Base-by-base conservation (phyloP, 2,888 invertebrate genomes). In the Sycophila texana region DNA sequence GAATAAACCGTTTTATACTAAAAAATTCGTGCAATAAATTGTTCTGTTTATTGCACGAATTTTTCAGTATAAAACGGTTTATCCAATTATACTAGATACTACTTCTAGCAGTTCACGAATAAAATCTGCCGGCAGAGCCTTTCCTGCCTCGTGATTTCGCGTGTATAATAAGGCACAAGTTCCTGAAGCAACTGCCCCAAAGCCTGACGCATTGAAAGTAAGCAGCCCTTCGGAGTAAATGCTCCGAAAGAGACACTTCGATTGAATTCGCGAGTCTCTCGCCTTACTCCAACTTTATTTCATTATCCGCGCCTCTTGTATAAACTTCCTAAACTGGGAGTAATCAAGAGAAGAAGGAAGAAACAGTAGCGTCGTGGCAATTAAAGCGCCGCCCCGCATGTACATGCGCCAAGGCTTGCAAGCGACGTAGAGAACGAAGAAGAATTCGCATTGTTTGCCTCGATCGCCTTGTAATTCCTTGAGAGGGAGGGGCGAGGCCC, bases 311-410 rank as follows among this genome's bases (percentile, higher is more conserved):
- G 3, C 30, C n/a, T 18, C 51, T 67, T 14, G 16, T 30, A 70
- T 30, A 70, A 68, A 70, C 65, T 58, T 68, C 61, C 39, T 74
- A 70, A 74, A 39, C 70, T 74, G 51, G 65, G 53, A 66, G 51
- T 55, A 71, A 77, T 71, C 53, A 58, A 63, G 30, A 30, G 10
- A 3, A 49, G n/a, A 14, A 20, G 14, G 14, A 7, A 18, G 18
- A 53, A 55, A 53, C 53, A 68, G 18, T 61, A 61, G 53, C 22
- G 39, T 60, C 57, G 20, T 68, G 51, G n/a, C 67, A 67, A 74
- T 74, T 74, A 66, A 74, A 74, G 49, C 7, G 3, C 39, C 4
- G 39, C 39, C 5, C 39, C 4, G 39, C 7, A 4, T 4, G 4
- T 39, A 39, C 39, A 4, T 39, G 7, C 39, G 39, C 39, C 5